phyloP scores from a whole-genome alignment of 1,140 invertebrate species.

The Hylaeus anthracinus region DNA sequence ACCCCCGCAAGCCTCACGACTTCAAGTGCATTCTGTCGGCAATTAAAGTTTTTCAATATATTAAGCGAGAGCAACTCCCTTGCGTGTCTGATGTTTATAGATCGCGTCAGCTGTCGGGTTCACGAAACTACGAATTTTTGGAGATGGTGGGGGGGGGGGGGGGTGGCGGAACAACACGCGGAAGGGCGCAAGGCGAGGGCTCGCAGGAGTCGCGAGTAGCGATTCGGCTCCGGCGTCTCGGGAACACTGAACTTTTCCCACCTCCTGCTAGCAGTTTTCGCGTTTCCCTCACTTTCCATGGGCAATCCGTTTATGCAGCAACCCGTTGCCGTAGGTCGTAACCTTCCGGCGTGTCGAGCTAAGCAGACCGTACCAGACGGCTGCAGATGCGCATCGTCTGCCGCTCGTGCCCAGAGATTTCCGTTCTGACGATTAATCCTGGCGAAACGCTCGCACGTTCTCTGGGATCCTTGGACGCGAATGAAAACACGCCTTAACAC shows the following conservation, averaged over 20 bases:
- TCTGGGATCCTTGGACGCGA: background rate
- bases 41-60: constrained; percentile 58
- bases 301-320: constrained; percentile 45
- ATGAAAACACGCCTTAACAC: too few species aligned
- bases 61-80: constrained; percentile 24
- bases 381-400: constrained; percentile 43
- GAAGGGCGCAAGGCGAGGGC: background rate
- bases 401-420: constrained; percentile 55
- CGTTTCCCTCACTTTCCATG: constrained; percentile 7
- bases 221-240: background rate
- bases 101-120: constrained; percentile 48
- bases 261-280: constrained; percentile 14
- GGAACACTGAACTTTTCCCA: constrained; percentile 12
- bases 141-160: background rate
- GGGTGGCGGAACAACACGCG: constrained; percentile 1
- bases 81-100: constrained; percentile 48
- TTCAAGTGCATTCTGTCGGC: constrained; percentile 37
- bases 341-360: constrained; percentile 62
- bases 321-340: constrained; percentile 62
- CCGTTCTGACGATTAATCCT: constrained; percentile 61
- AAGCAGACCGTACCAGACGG: constrained; percentile 62
- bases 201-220: background rate
- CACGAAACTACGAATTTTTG: constrained; percentile 54
- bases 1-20: background rate
- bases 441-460: constrained; percentile 37